Percentiles rank a stretch among this genome's conserved stretches.
Evolutionary conservation across 2,888 invertebrate genomes (phyloP).

Genomic region (Polia nebulosa): DNA sequence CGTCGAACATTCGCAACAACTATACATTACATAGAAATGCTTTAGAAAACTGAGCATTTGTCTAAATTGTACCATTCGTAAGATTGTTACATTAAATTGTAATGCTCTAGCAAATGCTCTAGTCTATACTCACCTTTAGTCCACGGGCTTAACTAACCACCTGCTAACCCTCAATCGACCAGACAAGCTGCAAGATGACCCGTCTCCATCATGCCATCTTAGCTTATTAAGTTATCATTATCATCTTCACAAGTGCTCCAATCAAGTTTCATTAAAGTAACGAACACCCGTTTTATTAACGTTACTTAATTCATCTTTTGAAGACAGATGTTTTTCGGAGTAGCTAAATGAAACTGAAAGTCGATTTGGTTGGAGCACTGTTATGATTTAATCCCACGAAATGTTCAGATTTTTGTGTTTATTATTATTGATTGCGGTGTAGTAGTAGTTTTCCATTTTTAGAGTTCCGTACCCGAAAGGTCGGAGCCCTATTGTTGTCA

Average conservation of each 20-base stretch:
- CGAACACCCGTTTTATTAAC: slow-evolving; percentile 11
- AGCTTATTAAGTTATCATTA: slow-evolving; percentile 32
- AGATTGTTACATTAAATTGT: no score
- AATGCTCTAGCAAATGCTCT: no score
- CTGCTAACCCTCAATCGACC: slow-evolving; percentile 35
- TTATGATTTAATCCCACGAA: slow-evolving; percentile 19
- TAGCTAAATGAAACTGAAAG: slow-evolving; percentile 42
- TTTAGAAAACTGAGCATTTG: no score
- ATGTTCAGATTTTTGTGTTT: slow-evolving; percentile 3
- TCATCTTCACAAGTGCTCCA: slow-evolving; percentile 26
- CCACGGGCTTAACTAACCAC: slow-evolving; percentile 18
- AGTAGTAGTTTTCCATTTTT: no score
- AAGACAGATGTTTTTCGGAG: slow-evolving; percentile 30
- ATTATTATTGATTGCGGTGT: no score
- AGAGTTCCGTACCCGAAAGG: no score
- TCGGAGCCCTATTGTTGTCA: no score
- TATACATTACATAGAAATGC: no score
- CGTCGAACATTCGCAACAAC: no score
- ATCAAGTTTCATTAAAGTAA: slow-evolving; percentile 38
- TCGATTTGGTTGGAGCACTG: slow-evolving; percentile 1
- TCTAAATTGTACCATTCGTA: no score
- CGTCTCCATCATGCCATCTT: background rate
- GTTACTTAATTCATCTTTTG: slow-evolving; percentile 32
- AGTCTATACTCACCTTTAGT: no score
- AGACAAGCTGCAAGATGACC: slow-evolving; percentile 42